Conservation (phyloP, 2,888 invertebrate genomes). For the Amphiduros pacificus region DNA sequence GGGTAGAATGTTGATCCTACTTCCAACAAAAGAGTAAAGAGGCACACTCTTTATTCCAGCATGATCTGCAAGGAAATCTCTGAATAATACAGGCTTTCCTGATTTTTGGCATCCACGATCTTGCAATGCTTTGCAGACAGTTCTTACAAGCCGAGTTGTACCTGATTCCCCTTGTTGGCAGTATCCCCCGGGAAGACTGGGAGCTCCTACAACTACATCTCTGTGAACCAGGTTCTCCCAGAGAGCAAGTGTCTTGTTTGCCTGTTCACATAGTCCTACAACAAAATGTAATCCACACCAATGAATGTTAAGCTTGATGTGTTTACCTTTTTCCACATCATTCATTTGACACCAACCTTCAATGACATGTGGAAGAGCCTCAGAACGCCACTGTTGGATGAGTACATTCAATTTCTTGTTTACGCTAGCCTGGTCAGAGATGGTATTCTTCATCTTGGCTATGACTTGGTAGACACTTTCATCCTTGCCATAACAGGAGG, state of each 20-base stretch:
- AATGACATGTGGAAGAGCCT: slow-evolving; percentile 20
- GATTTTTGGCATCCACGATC: slow-evolving; percentile 25
- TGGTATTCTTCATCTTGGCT: slow-evolving; percentile 13
- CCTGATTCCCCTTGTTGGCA: slow-evolving; percentile 10
- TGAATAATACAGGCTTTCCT: slow-evolving; percentile 25
- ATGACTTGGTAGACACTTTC: background rate
- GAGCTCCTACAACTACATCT: slow-evolving; percentile 17
- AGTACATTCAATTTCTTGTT: slow-evolving; percentile 22
- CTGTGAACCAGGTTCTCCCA: slow-evolving; percentile 23
- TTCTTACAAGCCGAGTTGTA: slow-evolving; percentile 22
- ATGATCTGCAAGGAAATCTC: slow-evolving; percentile 9
- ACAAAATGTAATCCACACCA: slow-evolving; percentile 27
- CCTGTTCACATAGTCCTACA: slow-evolving; percentile 24
- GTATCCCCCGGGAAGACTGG: slow-evolving; percentile 6
- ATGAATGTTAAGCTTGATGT: slow-evolving; percentile 19
- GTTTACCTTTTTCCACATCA: slow-evolving; percentile 6
- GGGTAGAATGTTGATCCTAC: slow-evolving; percentile 10
- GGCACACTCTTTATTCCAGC: slow-evolving; percentile 17
- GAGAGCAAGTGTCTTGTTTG: slow-evolving; percentile 17
- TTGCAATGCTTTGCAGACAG: slow-evolving; percentile 27
- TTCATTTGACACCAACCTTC: slow-evolving; percentile 13
- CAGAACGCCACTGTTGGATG: slow-evolving; percentile 16
- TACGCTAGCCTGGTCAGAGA: slow-evolving; percentile 13
- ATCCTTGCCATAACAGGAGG: background rate
- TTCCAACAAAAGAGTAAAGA: slow-evolving; percentile 13